phyloP scores from a whole-genome alignment of 2,888 invertebrate species.

The Odontomyia ornata region DNA sequence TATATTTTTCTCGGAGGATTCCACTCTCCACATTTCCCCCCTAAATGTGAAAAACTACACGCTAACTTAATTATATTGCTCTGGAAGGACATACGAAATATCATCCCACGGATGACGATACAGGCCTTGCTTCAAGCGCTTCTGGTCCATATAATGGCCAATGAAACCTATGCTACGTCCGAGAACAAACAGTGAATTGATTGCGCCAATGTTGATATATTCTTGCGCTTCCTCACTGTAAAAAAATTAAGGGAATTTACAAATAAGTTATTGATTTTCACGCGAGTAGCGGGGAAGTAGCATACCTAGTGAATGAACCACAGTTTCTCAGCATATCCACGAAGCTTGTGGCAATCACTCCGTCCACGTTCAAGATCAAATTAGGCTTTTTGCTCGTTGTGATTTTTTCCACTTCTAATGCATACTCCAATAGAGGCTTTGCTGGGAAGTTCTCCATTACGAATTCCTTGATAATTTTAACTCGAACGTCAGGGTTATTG shows the following conservation, averaged over 20 bases:
- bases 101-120: slow-evolving; percentile 99
- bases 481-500: slow-evolving; percentile 98
- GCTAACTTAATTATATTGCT: slow-evolving; percentile 57
- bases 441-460: slow-evolving; percentile 93
- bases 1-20: no score
- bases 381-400: slow-evolving; percentile 99
- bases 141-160: slow-evolving; percentile 98
- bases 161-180: slow-evolving; percentile 99
- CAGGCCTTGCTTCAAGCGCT: slow-evolving; percentile 96
- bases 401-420: slow-evolving; percentile 97
- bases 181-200: slow-evolving; percentile 97
- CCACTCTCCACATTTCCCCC: no score
- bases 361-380: slow-evolving; percentile 98
- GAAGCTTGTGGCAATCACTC: slow-evolving; percentile 96
- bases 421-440: slow-evolving; percentile 93
- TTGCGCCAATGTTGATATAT: slow-evolving; percentile 96
- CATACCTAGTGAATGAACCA: slow-evolving; percentile 90
- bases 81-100: slow-evolving; percentile 71
- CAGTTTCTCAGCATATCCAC: slow-evolving; percentile 95
- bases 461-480: slow-evolving; percentile 95
- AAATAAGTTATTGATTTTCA: slow-evolving; percentile 18
- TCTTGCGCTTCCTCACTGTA: slow-evolving; percentile 94
- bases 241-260: slow-evolving; percentile 6
- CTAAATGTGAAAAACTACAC: neutral
- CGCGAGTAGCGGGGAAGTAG: slow-evolving; percentile 47